Evolutionary conservation across 1,140 invertebrate species (phyloP).

Genomic region (Drosophila rhopaloa): DNA sequence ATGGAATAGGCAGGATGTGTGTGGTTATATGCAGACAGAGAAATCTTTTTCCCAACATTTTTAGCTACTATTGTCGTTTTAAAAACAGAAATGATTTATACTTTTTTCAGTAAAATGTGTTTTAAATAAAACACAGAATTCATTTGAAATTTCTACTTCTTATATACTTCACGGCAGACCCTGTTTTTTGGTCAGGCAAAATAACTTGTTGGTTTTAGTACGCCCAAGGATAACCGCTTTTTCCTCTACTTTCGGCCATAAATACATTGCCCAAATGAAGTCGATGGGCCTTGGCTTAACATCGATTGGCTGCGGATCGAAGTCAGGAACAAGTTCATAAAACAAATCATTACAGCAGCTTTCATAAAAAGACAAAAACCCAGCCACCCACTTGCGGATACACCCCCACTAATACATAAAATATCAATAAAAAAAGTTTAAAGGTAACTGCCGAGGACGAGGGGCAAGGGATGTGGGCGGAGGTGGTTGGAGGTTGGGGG

Average conservation of each 20-base stretch:
- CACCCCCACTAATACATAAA: conserved; percentile 68
- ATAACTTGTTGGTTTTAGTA: conserved; percentile 20
- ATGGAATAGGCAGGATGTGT: conserved; percentile 8
- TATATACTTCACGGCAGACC: too few relatives aligned
- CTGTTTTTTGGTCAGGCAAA: neutral
- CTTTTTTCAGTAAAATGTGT: too few relatives aligned
- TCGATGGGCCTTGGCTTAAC: conserved; percentile 16
- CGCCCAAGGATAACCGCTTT: neutral
- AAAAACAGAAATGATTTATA: too few relatives aligned
- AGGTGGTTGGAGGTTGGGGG: neutral
- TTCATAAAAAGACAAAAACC: conserved; percentile 61
- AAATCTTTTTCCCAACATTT: neutral
- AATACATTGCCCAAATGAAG: conserved; percentile 29
- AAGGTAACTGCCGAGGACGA: conserved; percentile 67
- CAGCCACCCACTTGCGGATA: neutral
- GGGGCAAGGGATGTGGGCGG: neutral
- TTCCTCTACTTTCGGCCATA: neutral
- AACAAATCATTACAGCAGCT: conserved; percentile 82
- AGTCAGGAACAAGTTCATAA: conserved; percentile 68
- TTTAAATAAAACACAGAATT: too few relatives aligned
- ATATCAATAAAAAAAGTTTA: conserved; percentile 83
- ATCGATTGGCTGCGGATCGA: conserved; percentile 28
- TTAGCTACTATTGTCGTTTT: neutral
- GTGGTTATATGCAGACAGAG: neutral
- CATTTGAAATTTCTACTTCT: too few relatives aligned